These are phyloP conservation scores for Setipinna tenuifilis DNA, from an alignment of 2,797 vertebrate genomes.

Conservation along the genomic window DNA sequence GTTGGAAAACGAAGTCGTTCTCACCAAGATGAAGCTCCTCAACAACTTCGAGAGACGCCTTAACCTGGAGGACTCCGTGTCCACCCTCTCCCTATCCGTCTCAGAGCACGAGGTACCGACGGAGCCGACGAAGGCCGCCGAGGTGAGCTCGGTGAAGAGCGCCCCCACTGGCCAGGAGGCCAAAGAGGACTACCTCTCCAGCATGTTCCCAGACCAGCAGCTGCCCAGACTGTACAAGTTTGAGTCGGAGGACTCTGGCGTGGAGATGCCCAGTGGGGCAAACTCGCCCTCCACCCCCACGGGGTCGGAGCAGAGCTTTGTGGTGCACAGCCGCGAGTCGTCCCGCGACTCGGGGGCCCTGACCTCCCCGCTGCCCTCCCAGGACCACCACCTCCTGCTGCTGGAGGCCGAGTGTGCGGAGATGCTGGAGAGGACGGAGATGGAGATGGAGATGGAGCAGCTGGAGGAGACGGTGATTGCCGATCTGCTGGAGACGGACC, in stretches of 20 bases:
- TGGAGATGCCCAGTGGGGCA: slow-evolving; percentile 83
- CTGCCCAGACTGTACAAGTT: slow-evolving; percentile 81
- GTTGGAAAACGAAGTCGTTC: slow-evolving; percentile 79
- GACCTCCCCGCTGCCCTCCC: slow-evolving; percentile 63
- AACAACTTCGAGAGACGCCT: slow-evolving; percentile 66
- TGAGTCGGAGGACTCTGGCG: slow-evolving; percentile 87
- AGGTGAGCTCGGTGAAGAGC: slow-evolving; percentile 47
- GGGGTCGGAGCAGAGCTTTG: slow-evolving; percentile 85
- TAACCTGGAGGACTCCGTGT: slow-evolving; percentile 57
- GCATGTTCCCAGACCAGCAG: slow-evolving; percentile 71
- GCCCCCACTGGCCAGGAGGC: slow-evolving; percentile 43
- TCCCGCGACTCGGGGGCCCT: slow-evolving; percentile 82
- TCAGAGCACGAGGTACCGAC: slow-evolving; percentile 63
- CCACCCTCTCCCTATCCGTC: slow-evolving; percentile 60
- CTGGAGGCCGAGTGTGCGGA: slow-evolving; percentile 62
- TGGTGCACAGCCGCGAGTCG: slow-evolving; percentile 83
- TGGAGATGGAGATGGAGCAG: not conserved
- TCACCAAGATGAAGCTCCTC: slow-evolving; percentile 86
- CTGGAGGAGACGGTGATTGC: not conserved
- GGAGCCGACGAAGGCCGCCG: slow-evolving; percentile 32
- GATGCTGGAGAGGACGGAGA: slow-evolving; percentile 38
- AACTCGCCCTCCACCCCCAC: slow-evolving; percentile 84
- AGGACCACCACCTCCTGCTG: slow-evolving; percentile 59
- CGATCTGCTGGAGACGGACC: slow-evolving; percentile 40
- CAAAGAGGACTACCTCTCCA: slow-evolving; percentile 65